Evolutionary conservation across 2,797 vertebrate genomes (phyloP), one percentile per base, ranked within the genome.

Genomic region (Pyrocephalus nanus): DNA sequence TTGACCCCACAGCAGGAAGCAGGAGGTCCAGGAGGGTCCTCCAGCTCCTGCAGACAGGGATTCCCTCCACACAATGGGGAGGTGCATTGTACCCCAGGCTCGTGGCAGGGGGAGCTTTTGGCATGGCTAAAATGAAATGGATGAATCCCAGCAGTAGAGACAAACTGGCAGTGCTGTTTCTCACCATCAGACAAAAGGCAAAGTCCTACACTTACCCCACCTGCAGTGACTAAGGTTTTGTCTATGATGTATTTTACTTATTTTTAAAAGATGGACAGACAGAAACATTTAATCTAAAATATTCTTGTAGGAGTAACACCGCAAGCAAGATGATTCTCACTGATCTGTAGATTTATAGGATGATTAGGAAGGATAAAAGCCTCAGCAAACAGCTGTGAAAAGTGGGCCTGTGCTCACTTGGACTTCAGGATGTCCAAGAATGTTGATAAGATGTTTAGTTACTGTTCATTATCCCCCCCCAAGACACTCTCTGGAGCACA

Each of bases 261-360:
- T 40, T 92, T 91, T 91, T 66, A 82, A 60, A 91, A 79, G 48
- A 79, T 38, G 48, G 89, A 48, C 27, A 58, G 47, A 65, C 10
- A 71, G 40, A 88, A 90, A 1, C 25, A 32, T 32, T 34, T 26
- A 25, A 74, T 27, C 29, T 57, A 42, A 86, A 60, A 42, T 58
- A 60, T 12, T 45, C 40, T 76, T 50, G 21, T 3, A 32, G 43
- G 34, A 71, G 47, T 47, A 64, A 74, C n/a, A 89, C 29, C 27
- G 61, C 78, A 74, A 83, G 84, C n/a, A 47, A 89, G 73, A 84
- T 55, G 32, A 48, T 13, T 80, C 11, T 67, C 40, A 27, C 18
- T 15, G 48, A 61, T 78, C 19, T 62, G 29, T 6, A 60, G 65
- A 84, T 61, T 67, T 65, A 48, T 36, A 38, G 48, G 60, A 42